phyloP scores from a whole-genome alignment of 2,797 vertebrate genomes.

The Pseudocheirus occidentalis region DNA sequence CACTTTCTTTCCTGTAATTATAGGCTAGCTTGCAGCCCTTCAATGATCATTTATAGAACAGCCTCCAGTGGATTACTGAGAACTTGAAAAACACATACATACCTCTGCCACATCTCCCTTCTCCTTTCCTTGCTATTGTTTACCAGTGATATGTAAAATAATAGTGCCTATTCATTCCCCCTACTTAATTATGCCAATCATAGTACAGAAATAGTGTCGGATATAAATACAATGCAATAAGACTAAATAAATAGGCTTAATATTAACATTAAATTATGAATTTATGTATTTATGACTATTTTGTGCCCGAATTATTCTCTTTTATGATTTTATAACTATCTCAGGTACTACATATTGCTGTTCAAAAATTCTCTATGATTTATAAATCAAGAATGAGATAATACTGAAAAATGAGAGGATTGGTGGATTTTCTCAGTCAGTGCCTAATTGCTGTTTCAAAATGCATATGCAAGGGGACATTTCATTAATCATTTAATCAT shows the following conservation, averaged over 20 bases:
- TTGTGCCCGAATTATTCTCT: conserved; percentile 90
- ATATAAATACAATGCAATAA: conserved; percentile 90
- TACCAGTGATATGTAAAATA: conserved; percentile 96
- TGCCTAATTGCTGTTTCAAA: conserved; percentile 99
- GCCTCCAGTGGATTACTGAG: conserved; percentile 98
- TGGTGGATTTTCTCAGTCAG: conserved; percentile 91
- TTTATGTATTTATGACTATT: conserved; percentile 91
- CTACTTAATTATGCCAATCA: conserved; percentile 95
- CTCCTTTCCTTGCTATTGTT: conserved; percentile 91
- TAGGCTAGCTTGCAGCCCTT: conserved; percentile 99
- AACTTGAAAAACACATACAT: conserved; percentile 92
- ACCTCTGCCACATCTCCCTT: conserved; percentile 90
- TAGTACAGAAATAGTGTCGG: conserved; percentile 87
- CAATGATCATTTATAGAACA: conserved; percentile 99
- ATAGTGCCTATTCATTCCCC: conserved; percentile 90
- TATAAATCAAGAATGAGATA: conserved; percentile 97
- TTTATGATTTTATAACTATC: conserved; percentile 92
- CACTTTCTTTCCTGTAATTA: conserved; percentile 99
- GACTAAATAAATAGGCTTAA: conserved; percentile 88
- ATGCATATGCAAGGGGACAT: conserved; percentile 98
- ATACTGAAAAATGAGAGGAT: conserved; percentile 90
- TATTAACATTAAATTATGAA: conserved; percentile 95
- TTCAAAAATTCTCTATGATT: conserved; percentile 93
- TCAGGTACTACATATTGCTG: conserved; percentile 91
- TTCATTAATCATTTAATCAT: conserved; percentile 99